Conservation (phyloP, 2,113 vertebrate species). For the Philantomba maxwellii region DNA sequence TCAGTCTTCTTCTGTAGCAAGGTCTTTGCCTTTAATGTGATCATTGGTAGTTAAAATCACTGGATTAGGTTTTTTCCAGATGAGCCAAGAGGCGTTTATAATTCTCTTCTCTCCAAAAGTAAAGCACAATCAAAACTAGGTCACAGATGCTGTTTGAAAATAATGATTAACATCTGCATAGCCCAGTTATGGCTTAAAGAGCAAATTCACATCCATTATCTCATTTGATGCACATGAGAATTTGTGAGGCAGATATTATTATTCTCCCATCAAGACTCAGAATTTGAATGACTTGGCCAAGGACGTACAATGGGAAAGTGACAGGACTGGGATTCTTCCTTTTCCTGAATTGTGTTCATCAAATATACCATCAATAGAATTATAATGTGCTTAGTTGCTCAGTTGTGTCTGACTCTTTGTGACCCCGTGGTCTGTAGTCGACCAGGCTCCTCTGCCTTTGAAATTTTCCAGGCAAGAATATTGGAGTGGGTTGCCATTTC, state of each 20-base stretch:
- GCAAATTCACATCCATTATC: conserved; percentile 28
- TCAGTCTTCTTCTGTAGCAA: background rate
- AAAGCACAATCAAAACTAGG: conserved; percentile 65
- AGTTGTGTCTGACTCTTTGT: background rate
- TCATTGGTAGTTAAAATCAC: conserved; percentile 7
- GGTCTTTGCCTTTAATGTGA: background rate
- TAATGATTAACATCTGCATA: conserved; percentile 61
- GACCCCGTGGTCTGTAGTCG: background rate
- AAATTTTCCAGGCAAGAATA: background rate
- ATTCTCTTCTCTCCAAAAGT: conserved; percentile 42
- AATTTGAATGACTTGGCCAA: background rate
- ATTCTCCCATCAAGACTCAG: background rate
- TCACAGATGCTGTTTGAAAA: conserved; percentile 56
- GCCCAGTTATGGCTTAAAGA: background rate
- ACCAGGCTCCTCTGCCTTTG: background rate
- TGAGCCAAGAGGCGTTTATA: conserved; percentile 31
- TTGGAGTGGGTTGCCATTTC: background rate
- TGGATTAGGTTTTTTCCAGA: conserved; percentile 22
- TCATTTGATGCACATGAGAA: conserved; percentile 26
- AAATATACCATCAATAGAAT: background rate
- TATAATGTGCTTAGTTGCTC: background rate
- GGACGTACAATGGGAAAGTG: background rate
- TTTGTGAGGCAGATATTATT: background rate
- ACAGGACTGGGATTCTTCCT: background rate
- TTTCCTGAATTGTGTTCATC: too few species aligned